Evolutionary conservation across 2,113 vertebrate species (phyloP).

Genomic region (Taxidea taxus): DNA sequence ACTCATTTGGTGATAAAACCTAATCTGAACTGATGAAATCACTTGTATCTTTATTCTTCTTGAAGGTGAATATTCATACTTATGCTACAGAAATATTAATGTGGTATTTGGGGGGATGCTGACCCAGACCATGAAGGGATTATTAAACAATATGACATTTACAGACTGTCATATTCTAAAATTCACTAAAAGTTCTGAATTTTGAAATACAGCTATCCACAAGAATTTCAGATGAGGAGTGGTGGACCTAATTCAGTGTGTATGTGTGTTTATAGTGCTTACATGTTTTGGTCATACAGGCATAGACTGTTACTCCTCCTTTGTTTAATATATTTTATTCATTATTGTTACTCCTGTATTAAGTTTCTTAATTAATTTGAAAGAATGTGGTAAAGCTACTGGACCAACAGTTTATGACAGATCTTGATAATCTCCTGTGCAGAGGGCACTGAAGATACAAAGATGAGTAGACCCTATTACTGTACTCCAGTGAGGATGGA

Average conservation of each 20-base stretch:
- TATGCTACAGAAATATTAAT: background rate
- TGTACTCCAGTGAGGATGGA: background rate
- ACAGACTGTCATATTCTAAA: background rate
- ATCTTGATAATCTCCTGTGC: background rate
- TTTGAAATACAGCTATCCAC: background rate
- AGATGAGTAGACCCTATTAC: background rate
- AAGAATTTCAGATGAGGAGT: background rate
- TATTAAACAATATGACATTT: background rate
- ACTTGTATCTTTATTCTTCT: background rate
- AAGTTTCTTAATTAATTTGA: constrained; percentile 21
- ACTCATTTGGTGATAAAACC: background rate
- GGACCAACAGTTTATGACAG: background rate
- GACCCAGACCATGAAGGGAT: background rate
- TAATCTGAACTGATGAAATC: background rate
- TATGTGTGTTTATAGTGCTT: background rate
- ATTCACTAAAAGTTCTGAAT: background rate
- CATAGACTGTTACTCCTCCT: background rate
- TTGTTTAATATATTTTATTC: background rate
- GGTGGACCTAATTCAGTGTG: background rate
- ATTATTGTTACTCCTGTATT: background rate
- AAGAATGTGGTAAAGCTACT: background rate
- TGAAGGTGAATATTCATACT: background rate
- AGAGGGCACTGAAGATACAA: background rate
- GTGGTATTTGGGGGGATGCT: background rate
- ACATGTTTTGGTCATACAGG: background rate